A percentile compares a stretch with the other conserved stretches of the same genome.
Evolutionary conservation across 2,797 vertebrate genomes (phyloP).

Genomic region (Chelidonichthys spinosus): DNA sequence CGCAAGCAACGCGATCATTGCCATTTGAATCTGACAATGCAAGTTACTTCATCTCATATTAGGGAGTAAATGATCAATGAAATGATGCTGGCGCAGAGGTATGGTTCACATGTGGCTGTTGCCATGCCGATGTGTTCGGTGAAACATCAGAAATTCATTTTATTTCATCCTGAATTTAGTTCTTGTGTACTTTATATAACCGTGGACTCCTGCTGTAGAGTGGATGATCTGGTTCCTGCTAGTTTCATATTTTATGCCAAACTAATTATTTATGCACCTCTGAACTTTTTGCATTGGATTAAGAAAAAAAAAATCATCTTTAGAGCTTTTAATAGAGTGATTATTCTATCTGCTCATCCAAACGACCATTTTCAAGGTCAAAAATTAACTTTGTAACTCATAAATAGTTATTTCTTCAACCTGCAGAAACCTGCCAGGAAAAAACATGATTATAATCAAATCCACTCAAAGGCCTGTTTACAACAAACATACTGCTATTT

Average conservation of each 20-base stretch:
- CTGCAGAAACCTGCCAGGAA: too few relatives aligned
- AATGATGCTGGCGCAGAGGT: slow-evolving; percentile 48
- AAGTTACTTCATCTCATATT: slow-evolving; percentile 71
- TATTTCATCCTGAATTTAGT: background rate
- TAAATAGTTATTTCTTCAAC: background rate
- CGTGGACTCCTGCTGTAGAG: background rate
- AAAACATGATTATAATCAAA: background rate
- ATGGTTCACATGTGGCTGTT: slow-evolving; percentile 35
- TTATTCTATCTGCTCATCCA: too few relatives aligned
- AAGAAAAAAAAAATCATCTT: too few relatives aligned
- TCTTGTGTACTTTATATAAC: background rate
- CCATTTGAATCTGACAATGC: slow-evolving; percentile 74
- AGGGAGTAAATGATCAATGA: slow-evolving; percentile 51
- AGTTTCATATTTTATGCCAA: slow-evolving; percentile 1
- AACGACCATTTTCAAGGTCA: background rate
- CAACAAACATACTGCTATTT: slow-evolving; percentile 11
- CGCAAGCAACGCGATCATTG: slow-evolving; percentile 69
- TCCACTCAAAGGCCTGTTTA: slow-evolving; percentile 12
- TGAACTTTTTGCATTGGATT: background rate
- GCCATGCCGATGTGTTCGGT: slow-evolving; percentile 15
- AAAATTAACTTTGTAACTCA: background rate
- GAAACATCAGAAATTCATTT: background rate
- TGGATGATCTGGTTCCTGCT: background rate
- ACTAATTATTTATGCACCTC: background rate
- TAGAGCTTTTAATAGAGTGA: too few relatives aligned